Evolutionary conservation across 2,888 invertebrate species (phyloP), one percentile per base, ranked within the genome.

Genomic region (Eristalis tenax): DNA sequence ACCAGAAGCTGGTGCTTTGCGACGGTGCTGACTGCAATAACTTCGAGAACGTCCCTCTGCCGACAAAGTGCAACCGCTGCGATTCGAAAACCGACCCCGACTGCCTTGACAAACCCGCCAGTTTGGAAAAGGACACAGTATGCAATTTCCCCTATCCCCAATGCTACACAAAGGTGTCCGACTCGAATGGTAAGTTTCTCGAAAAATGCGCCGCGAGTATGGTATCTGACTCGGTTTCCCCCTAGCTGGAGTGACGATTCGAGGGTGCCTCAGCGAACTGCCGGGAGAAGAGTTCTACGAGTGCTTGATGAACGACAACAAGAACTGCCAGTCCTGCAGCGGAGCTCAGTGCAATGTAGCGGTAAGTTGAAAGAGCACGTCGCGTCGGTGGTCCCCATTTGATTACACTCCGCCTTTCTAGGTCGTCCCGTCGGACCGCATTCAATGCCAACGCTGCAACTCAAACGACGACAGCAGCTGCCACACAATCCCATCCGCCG

Each of bases 261-360:
- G 90, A 61, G 90, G 90, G 18, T 90, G 90, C 40, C 69, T 90
- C n/a, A 68, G 63, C 0, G 89, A 90, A 11, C 87, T 90, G 11
- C 11, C 69, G 1, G 85, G 69, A 1, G 89, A 89, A 4, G 89
- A 89, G 0, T 90, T 90, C 66, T 89, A 87, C 61, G 57, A 88
- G 11, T 90, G 90, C 64, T 64, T 90, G 43, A 70, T 40, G 6
- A 88, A 84, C n/a, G 35, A 28, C 11, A 81, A 88, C 82, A 74
- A 71, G 23, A 73, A 77, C 0, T 90, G 90, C 50, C 87, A 88
- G 18, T 40, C 88, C 22, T 90, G 90, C 56, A 69, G 50, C 28
- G 90, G 83, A 11, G 32, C 66, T 13, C 63, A 38, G 6, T 90
- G 90, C 66, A 90, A 90, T 50, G 63, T 69, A 22, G 74, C 85